Base-by-base conservation (phyloP, 2,113 vertebrate species). In the Melospiza melodia region DNA sequence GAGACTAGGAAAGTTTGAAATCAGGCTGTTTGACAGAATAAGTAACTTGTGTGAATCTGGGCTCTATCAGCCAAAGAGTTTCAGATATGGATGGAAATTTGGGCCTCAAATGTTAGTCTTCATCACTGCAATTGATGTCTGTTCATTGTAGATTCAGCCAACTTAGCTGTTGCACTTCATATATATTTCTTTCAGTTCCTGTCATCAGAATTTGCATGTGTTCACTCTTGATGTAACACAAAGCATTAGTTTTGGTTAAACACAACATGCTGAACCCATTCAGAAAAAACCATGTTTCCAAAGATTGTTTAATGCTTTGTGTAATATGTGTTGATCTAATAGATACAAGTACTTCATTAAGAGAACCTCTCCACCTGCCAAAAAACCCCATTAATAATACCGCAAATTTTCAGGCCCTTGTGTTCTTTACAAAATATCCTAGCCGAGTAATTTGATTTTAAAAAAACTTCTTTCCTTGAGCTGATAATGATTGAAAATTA, bases 311-410 rank as follows among this genome's bases (percentile, higher is more conserved):
- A 18, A 21, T 74, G 15, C 46, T 80, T 95, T 90, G 43, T 80
- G 1, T 81, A 66, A 51, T 35, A 20, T 62, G 6, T 77, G 21
- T 77, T 51, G 12, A 41, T 62, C 43, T 90, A 44, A 84, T 37
- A 59, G 71, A 52, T 9, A 54, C 7, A 69, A 72, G 11, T 93
- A 69, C 22, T 31, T 86, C 7, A 31, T 51, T 30, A 46, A 52
- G 12, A 6, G 11, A 8, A 46, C 15, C 3, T 19, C 12, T 52
- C 10, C 19, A 28, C 6, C 11, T 1, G 1, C 6, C 18, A 31
- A 21, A 22, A 33, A 55, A 23, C 9, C 8, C 0, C 6, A 8
- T 48, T 39, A 39, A 73, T 78, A 61, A 66, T 39, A 44, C 4
- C 11, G 48, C 10, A 2, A 41, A 37, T 63, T 89, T 63, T 63